Evolutionary conservation across 2,888 invertebrate genomes (phyloP).

Genomic region (Tubulanus polymorphus): DNA sequence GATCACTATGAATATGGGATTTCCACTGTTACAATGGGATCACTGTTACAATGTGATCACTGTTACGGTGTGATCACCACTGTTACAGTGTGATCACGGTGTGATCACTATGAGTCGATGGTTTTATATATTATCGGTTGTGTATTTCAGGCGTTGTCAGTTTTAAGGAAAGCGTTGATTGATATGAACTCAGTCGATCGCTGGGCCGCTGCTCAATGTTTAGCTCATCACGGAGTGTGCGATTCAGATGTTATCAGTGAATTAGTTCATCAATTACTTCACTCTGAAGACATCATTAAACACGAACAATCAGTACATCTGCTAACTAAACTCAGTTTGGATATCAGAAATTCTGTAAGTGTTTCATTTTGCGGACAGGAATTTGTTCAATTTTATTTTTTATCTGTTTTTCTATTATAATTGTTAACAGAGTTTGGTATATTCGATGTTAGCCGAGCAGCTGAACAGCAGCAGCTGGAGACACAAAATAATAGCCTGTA

Average conservation of each 20-base stretch:
- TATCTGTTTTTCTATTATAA: not conserved
- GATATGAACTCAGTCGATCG: conserved; percentile 40
- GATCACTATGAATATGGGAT: no score
- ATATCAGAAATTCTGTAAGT: conserved; percentile 35
- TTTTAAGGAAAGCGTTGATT: conserved; percentile 34
- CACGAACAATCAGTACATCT: conserved; percentile 44
- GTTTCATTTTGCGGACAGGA: not conserved
- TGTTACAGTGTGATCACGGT: not conserved
- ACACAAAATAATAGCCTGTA: conserved; percentile 50
- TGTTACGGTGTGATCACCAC: no score
- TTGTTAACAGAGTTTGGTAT: conserved; percentile 42
- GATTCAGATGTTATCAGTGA: conserved; percentile 50
- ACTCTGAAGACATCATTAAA: conserved; percentile 43
- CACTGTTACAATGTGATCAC: no score
- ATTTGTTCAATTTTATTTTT: not conserved
- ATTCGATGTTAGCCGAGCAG: conserved; percentile 51
- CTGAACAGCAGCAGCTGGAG: conserved; percentile 53
- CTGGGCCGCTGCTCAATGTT: conserved; percentile 52
- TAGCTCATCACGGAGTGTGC: conserved; percentile 47
- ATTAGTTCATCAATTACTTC: conserved; percentile 45
- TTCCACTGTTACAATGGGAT: no score
- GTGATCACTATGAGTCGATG: not conserved
- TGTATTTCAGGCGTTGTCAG: conserved; percentile 32
- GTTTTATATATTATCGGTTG: no score
- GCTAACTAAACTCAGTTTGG: conserved; percentile 39